These are phyloP conservation scores for Eriosoma lanigerum DNA, from an alignment of 1,140 invertebrate genomes.

Conservation along the genomic window DNA sequence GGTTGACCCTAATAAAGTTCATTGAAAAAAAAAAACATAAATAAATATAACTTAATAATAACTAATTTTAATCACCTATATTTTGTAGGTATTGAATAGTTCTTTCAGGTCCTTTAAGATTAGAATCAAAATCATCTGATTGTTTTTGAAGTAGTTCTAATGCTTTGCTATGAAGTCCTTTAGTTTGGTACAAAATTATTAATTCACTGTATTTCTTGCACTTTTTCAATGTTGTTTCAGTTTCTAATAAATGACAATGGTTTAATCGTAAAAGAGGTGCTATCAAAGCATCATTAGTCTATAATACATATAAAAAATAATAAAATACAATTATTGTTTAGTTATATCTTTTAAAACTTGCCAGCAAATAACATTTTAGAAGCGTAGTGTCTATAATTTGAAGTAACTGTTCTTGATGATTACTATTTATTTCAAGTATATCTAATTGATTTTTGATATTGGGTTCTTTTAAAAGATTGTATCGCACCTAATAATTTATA, in stretches of 20 bases:
- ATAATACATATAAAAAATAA: conserved; percentile 53
- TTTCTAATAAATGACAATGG: conserved; percentile 91
- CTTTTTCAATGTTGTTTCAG: conserved; percentile 83
- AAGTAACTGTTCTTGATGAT: conserved; percentile 65
- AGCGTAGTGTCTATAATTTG: conserved; percentile 96
- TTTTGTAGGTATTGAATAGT: conserved; percentile 92
- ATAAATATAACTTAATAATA: not conserved
- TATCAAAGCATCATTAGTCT: conserved; percentile 93
- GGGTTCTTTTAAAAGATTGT: conserved; percentile 56
- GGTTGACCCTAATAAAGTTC: conserved; percentile 65
- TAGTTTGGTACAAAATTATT: conserved; percentile 93
- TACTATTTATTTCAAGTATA: conserved; percentile 18
- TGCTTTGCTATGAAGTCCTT: conserved; percentile 82
- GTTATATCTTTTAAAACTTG: conserved; percentile 58
- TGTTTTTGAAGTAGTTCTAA: conserved; percentile 84
- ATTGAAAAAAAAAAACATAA: conserved; percentile 1
- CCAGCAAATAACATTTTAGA: conserved; percentile 93
- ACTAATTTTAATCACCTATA: conserved; percentile 65
- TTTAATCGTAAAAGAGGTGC: conserved; percentile 89
- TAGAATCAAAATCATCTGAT: conserved; percentile 73
- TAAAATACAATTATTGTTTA: not conserved
- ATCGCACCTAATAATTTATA: conserved; percentile 53
- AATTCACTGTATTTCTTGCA: conserved; percentile 89
- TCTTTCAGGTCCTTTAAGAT: conserved; percentile 75
- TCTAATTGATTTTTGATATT: not conserved